Evolutionary conservation across 1,140 invertebrate genomes (phyloP).

Genomic region (Papilio glaucus): DNA sequence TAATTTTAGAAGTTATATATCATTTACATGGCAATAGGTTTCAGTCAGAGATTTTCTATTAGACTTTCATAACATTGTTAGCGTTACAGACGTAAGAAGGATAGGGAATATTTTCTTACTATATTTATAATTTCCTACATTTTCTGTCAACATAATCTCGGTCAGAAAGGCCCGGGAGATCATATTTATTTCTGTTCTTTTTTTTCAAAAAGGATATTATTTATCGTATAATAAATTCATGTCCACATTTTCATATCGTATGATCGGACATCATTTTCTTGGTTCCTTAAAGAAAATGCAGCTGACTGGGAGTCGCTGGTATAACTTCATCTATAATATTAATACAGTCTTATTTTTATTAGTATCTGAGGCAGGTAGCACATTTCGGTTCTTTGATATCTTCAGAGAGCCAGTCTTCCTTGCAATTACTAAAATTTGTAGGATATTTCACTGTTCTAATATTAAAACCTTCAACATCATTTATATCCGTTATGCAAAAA

Average conservation of each 20-base stretch:
- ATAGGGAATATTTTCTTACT: no score
- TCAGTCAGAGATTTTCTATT: no score
- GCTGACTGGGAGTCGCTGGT: conserved; percentile 69
- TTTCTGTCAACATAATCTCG: no score
- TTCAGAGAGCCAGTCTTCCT: conserved; percentile 41
- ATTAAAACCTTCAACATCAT: conserved; percentile 15
- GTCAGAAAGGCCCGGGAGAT: no score
- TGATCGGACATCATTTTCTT: conserved; percentile 77
- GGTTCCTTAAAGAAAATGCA: conserved; percentile 79
- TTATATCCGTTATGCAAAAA: conserved; percentile 14
- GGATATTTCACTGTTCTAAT: conserved; percentile 35
- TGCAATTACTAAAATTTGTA: conserved; percentile 59
- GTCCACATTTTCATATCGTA: conserved; percentile 52
- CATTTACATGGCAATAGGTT: no score
- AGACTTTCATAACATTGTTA: no score
- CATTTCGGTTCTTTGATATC: conserved; percentile 66
- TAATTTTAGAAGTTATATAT: no score
- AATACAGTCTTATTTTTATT: conserved; percentile 77
- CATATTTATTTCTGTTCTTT: no score
- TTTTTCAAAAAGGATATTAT: not conserved
- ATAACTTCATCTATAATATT: conserved; percentile 77
- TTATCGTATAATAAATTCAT: conserved; percentile 31
- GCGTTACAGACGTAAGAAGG: no score
- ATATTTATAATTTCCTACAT: no score
- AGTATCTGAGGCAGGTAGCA: conserved; percentile 63